A percentile compares a stretch with the other conserved stretches of the same genome.
These are phyloP conservation scores for Melitaea cinxia DNA, from an alignment of 1,140 invertebrate genomes.

Conservation along the genomic window DNA sequence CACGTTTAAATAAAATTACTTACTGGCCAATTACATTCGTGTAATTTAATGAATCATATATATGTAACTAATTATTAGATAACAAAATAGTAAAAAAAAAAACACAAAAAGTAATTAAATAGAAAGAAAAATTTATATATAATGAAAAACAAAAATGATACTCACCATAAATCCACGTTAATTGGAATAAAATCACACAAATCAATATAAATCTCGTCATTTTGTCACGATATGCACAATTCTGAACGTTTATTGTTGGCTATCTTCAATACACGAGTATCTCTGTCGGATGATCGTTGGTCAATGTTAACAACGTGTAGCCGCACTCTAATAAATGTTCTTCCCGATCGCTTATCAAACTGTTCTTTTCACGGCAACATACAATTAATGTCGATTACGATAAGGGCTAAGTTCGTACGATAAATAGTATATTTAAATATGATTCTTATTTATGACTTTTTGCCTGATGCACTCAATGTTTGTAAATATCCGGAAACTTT, in stretches of 20 bases:
- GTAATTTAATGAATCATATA: no score
- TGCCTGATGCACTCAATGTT: constrained; percentile 10
- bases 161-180: constrained; percentile 47
- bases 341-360: constrained; percentile 37
- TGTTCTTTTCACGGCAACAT: constrained; percentile 31
- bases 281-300: constrained; percentile 29
- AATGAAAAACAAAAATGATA: no score
- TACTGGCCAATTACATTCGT: no score
- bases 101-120: no score
- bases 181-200: constrained; percentile 47
- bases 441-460: constrained; percentile 10
- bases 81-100: no score
- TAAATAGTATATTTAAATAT: neutral
- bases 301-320: constrained; percentile 34
- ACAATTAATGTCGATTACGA: constrained; percentile 25
- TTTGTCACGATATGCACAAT: constrained; percentile 21
- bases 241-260: constrained; percentile 13
- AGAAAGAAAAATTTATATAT: no score
- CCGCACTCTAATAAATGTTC: constrained; percentile 44
- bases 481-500: constrained; percentile 39
- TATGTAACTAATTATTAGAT: no score
- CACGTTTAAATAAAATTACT: no score
- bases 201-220: constrained; percentile 51
- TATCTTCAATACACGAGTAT: constrained; percentile 33
- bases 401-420: constrained; percentile 23